Evolutionary conservation across 2,888 invertebrate species (phyloP).

Genomic region (Corbicula japonica): DNA sequence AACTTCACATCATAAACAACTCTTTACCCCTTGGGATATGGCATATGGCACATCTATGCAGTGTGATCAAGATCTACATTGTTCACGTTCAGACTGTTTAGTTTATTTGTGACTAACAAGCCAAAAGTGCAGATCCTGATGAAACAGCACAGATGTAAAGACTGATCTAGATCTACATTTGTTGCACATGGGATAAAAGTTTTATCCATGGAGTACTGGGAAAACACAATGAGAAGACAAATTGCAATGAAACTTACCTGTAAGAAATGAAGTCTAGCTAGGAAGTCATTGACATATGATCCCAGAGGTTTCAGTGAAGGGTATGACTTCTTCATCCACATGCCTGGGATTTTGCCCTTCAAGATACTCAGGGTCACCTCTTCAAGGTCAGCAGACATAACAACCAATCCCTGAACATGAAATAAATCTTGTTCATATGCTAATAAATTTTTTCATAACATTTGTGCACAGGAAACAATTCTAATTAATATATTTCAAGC

Average conservation of each 20-base stretch:
- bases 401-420: slow-evolving; percentile 93
- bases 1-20: too few species aligned
- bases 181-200: too few species aligned
- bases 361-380: slow-evolving; percentile 94
- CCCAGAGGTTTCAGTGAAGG: slow-evolving; percentile 87
- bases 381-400: slow-evolving; percentile 94
- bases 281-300: slow-evolving; percentile 87
- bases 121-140: too few species aligned
- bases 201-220: too few species aligned
- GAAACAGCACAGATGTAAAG: too few species aligned
- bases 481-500: too few species aligned
- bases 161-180: too few species aligned
- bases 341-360: slow-evolving; percentile 90
- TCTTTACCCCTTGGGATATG: too few species aligned
- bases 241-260: slow-evolving; percentile 87
- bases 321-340: slow-evolving; percentile 87
- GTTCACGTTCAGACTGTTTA: too few species aligned
- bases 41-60: too few species aligned
- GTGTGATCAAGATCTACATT: too few species aligned
- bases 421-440: slow-evolving; percentile 17
- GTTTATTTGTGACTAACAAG: too few species aligned
- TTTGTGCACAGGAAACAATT: neutral
- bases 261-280: slow-evolving; percentile 88
- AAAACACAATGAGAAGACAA: neutral
- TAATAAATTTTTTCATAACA: neutral